Base-by-base conservation (phyloP, 2,113 vertebrate species). In the Myrmecophaga tridactyla region DNA sequence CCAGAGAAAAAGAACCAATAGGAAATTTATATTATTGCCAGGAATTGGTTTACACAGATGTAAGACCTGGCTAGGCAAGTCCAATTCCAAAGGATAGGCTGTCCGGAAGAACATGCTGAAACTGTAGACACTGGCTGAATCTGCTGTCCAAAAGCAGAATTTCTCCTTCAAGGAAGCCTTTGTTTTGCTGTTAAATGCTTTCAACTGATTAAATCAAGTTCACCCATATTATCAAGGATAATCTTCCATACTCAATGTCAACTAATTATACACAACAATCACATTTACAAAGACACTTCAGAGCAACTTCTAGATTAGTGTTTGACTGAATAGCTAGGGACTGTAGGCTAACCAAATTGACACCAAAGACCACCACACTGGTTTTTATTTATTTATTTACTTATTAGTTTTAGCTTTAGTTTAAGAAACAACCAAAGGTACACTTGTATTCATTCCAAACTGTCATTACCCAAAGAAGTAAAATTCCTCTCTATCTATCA, bases 81-180 rank as follows among this genome's bases (percentile, higher is more conserved):
- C 4, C 34, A 1, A 21, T 6, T 43, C 34, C 58, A 13, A 20
- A 69, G 11, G 0, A 1, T 1, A 58, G 23, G 53, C 3, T 1
- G 4, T 56, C 11, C 39, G 53, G 13, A 27, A 51, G 14, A 4
- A 5, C 4, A 76, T 8, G 4, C 29, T 48, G 12, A 10, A 43
- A 15, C 12, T 31, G 25, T 23, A 7, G 12, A 29, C 46, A 82
- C 12, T 29, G 9, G 23, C 31, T 83, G 7, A 76, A 70, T 4
- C 25, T 72, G 4, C 14, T 72, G 3, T 43, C 21, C 23, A 56
- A 0, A 51, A 6, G 1, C 1, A 48, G 31, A 36, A 60, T 63
- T 23, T n/a, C 4, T 65, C 62, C 7, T 48, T 41, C 11, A n/a
- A 17, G 36, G 23, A 89, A 78, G 29, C 1, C 3, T 85, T 10